Base-by-base conservation (phyloP, 2,797 vertebrate species). In the Karalla daura region DNA sequence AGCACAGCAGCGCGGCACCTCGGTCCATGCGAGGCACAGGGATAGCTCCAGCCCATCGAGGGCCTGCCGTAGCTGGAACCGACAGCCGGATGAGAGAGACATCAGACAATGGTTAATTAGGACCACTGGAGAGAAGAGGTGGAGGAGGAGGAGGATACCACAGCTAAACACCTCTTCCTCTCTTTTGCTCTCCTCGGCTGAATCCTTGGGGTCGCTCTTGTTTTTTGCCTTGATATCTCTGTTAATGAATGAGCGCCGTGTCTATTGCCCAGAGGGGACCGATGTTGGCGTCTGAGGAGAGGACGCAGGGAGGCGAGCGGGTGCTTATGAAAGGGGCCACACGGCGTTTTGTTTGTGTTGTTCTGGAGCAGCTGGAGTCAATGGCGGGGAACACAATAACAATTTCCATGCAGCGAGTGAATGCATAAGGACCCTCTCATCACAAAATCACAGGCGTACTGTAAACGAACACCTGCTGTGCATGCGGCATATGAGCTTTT, bases 81-180 rank as follows among this genome's bases (percentile, higher is more conserved):
- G 72, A 81, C 77, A 83, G 60, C 5, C 9, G 85, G 81, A 91
- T 81, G 82, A 89, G 79, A 88, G 73, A 88, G 83, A 88, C 85
- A 88, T 89, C 88, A 89, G 64, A 90, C 71, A 58, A 63, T 12
- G 40, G 64, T 72, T 90, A 92, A 92, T 92, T 89, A 91, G 71
- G 76, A 84, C 83, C 81, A 83, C 86, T 81, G 11, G 58, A 81
- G 81, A 60, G 68, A 74, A 77, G 65, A 78, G 81, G 74, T 74
- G 51, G 61, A 63, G 72, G 63, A 71, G 51, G 61, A 63, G 72
- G 63, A 71, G 70, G 78, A 85, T 63, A 70, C 64, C 53, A 54
- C 63, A 35, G 76, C 74, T 64, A 84, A 87, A 84, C 84, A 81
- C 63, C 70, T 80, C 67, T 40, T 67, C 70, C 41, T 80, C 70